Conservation (phyloP, 2,113 vertebrate species). For the Myrmecobius fasciatus region DNA sequence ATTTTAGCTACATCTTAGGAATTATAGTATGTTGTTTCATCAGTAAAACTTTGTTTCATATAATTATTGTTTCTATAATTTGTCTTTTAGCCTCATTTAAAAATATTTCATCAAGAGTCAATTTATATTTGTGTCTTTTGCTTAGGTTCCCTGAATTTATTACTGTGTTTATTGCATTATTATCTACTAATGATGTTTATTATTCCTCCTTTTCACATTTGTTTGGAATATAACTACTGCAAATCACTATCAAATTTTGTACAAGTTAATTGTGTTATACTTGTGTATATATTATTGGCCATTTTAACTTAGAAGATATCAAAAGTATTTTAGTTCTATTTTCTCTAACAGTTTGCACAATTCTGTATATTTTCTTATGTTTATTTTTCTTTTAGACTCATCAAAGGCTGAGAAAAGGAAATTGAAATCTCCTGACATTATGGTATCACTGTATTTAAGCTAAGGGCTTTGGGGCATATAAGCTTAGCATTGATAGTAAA, state of each 20-base stretch:
- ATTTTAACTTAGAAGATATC: neutral
- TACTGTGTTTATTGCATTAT: neutral
- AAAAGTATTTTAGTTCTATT: neutral
- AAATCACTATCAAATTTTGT: neutral
- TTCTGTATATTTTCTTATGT: neutral
- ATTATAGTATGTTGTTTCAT: neutral
- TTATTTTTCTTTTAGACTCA: neutral
- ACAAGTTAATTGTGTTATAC: neutral
- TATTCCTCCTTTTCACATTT: neutral
- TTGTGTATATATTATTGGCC: neutral
- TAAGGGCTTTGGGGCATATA: neutral
- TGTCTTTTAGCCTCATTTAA: neutral
- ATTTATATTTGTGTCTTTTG: neutral
- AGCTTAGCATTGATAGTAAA: neutral
- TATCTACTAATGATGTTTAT: neutral
- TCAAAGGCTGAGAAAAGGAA: neutral
- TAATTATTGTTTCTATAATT: neutral
- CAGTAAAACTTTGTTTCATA: neutral
- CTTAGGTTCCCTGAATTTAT: neutral
- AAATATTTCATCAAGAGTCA: neutral
- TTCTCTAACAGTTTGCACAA: neutral
- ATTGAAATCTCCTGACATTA: neutral
- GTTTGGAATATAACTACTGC: neutral
- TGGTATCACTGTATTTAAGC: neutral
- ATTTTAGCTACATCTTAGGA: neutral